Evolutionary conservation across 37 sponge, comb jelly and placozoan species (phyloP).

Genomic region (Spongilla lacustris): DNA sequence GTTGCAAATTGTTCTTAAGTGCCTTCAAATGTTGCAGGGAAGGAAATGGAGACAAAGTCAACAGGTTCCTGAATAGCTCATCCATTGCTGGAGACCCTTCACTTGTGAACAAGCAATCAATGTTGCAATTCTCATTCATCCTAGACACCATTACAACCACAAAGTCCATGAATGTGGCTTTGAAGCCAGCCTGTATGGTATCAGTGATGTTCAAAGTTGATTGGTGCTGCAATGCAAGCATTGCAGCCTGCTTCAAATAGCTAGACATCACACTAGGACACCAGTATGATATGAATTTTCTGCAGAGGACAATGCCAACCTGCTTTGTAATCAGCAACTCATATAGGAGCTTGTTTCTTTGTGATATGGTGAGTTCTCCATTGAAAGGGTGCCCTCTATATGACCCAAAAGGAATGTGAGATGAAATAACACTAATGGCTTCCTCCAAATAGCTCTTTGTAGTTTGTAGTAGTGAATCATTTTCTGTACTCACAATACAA

Average conservation of each 20-base stretch:
- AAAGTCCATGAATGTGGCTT: slow-evolving; percentile 69
- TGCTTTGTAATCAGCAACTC: slow-evolving; percentile 49
- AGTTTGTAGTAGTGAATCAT: slow-evolving; percentile 14
- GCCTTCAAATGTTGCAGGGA: slow-evolving; percentile 48
- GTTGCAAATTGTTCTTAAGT: slow-evolving; percentile 15
- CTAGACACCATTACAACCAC: slow-evolving; percentile 71
- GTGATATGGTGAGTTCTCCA: slow-evolving; percentile 16
- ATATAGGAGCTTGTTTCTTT: slow-evolving; percentile 35
- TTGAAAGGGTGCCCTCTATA: slow-evolving; percentile 41
- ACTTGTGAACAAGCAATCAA: slow-evolving; percentile 52
- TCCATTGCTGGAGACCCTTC: slow-evolving; percentile 16
- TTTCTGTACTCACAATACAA: background rate
- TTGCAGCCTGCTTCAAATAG: slow-evolving; percentile 67
- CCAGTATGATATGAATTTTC: slow-evolving; percentile 70
- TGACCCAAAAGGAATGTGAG: slow-evolving; percentile 36
- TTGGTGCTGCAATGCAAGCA: slow-evolving; percentile 47
- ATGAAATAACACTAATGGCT: slow-evolving; percentile 33
- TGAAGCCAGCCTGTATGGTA: slow-evolving; percentile 67
- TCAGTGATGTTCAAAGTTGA: slow-evolving; percentile 83
- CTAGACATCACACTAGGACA: slow-evolving; percentile 69
- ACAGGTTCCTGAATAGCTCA: slow-evolving; percentile 57
- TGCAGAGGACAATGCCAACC: slow-evolving; percentile 53
- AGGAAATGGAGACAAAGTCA: slow-evolving; percentile 41
- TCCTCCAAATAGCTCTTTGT: slow-evolving; percentile 16
- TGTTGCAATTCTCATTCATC: slow-evolving; percentile 64